Conservation (phyloP, 2,888 invertebrate genomes). For the Sipunculus nudus region DNA sequence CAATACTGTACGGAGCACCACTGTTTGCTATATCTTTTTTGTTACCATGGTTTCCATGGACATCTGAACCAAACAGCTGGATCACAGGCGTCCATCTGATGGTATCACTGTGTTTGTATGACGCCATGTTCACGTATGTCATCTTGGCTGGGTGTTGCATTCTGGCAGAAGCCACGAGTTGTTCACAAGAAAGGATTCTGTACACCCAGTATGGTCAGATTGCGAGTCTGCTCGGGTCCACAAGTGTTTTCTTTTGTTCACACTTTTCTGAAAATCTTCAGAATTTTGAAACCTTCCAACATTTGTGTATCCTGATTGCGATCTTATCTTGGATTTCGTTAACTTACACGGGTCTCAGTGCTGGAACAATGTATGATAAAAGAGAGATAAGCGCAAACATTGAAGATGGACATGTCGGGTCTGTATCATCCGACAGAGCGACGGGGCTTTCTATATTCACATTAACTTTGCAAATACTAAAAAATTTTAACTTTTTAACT, state of each 20-base stretch:
- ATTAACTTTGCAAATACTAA: too few species aligned
- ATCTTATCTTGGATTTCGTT: conserved; percentile 48
- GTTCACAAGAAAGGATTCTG: conserved; percentile 55
- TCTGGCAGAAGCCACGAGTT: conserved; percentile 63
- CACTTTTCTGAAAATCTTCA: conserved; percentile 56
- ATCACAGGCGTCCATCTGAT: conserved; percentile 67
- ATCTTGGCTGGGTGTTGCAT: conserved; percentile 64
- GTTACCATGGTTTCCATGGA: conserved; percentile 66
- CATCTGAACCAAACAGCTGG: conserved; percentile 44
- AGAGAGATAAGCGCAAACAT: too few species aligned
- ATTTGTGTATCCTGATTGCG: conserved; percentile 51
- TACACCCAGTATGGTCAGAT: conserved; percentile 60
- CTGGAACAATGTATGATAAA: conserved; percentile 53
- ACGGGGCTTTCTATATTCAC: too few species aligned
- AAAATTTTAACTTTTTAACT: too few species aligned
- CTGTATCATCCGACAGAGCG: too few species aligned
- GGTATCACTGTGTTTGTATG: conserved; percentile 66
- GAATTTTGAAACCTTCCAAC: conserved; percentile 59
- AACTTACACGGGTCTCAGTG: conserved; percentile 52
- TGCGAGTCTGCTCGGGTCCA: conserved; percentile 47
- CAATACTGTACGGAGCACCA: conserved; percentile 65
- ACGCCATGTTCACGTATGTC: conserved; percentile 66
- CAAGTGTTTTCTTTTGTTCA: conserved; percentile 50
- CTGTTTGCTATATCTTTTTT: conserved; percentile 64
- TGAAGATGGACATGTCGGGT: too few species aligned